Conservation (phyloP, 2,113 vertebrate genomes). For the Hirundichthys speculiger region DNA sequence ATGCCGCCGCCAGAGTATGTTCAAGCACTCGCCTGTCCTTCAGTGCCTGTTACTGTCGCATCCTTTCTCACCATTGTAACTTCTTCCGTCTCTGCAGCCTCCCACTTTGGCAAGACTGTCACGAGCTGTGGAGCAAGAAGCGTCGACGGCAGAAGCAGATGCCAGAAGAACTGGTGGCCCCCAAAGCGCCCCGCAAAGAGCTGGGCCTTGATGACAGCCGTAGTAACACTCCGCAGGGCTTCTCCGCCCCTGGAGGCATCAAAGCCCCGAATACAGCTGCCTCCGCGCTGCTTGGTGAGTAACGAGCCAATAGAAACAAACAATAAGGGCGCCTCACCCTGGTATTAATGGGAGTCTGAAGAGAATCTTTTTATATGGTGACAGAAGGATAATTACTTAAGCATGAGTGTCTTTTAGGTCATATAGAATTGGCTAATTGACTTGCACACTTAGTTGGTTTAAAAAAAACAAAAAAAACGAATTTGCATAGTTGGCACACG, state of each 20-base stretch:
- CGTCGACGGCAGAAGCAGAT: slow-evolving; percentile 96
- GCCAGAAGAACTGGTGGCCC: slow-evolving; percentile 87
- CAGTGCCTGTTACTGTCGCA: not conserved
- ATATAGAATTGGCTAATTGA: too few relatives aligned
- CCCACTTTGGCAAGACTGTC: slow-evolving; percentile 98
- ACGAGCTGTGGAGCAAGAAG: slow-evolving; percentile 99
- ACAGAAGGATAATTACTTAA: too few relatives aligned
- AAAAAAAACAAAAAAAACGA: too few relatives aligned
- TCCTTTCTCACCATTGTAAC: not conserved
- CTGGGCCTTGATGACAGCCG: slow-evolving; percentile 95
- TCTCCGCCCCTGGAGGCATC: slow-evolving; percentile 83
- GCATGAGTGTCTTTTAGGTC: too few relatives aligned
- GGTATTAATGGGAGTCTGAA: too few relatives aligned
- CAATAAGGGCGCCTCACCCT: too few relatives aligned
- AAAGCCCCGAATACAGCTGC: slow-evolving; percentile 85
- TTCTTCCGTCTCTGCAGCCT: slow-evolving; percentile 77
- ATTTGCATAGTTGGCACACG: too few relatives aligned
- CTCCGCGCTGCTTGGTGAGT: slow-evolving; percentile 74
- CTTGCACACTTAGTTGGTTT: too few relatives aligned
- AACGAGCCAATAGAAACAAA: not conserved
- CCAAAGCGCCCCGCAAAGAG: slow-evolving; percentile 95
- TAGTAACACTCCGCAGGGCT: slow-evolving; percentile 94
- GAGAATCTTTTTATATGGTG: too few relatives aligned
- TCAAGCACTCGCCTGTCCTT: not conserved
- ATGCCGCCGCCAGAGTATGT: slow-evolving; percentile 98